Percentiles rank a stretch among this genome's conserved stretches.
These are phyloP conservation scores for Ctenoplectra terminalis DNA, from an alignment of 1,140 invertebrate species.

Conservation along the genomic window DNA sequence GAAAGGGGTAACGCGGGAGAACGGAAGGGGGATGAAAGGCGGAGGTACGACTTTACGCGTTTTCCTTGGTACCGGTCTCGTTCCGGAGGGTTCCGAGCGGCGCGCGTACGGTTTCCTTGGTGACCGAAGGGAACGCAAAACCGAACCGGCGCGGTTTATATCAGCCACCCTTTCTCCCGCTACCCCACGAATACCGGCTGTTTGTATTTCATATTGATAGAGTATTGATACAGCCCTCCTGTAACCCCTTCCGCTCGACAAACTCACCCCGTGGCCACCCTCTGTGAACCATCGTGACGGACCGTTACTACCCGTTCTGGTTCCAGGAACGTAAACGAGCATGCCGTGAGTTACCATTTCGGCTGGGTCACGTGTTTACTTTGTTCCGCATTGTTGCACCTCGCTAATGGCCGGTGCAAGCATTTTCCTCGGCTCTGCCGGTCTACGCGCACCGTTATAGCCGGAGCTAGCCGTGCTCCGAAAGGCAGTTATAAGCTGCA, in stretches of 20 bases:
- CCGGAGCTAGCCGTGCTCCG: neutral
- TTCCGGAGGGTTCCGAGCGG: conserved; percentile 53
- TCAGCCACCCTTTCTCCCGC: conserved; percentile 38
- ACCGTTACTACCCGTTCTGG: conserved; percentile 21
- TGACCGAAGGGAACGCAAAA: conserved; percentile 75
- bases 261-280: conserved; percentile 27
- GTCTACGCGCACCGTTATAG: neutral
- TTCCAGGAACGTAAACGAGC: conserved; percentile 57
- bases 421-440: conserved; percentile 13
- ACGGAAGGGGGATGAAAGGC: fast-evolving
- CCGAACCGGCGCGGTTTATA: conserved; percentile 49
- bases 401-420: conserved; percentile 67
- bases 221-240: conserved; percentile 78
- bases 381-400: conserved; percentile 79
- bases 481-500: conserved; percentile 11
- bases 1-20: no score
- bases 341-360: conserved; percentile 58
- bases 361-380: conserved; percentile 75
- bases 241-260: conserved; percentile 23
- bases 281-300: conserved; percentile 57
- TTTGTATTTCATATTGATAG: conserved; percentile 83
- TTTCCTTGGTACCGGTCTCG: conserved; percentile 49
- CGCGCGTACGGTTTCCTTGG: conserved; percentile 78
- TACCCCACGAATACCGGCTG: conserved; percentile 67
- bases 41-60: conserved; percentile 51